phyloP scores from a whole-genome alignment of 1,140 invertebrate species.

The Aricia agestis region DNA sequence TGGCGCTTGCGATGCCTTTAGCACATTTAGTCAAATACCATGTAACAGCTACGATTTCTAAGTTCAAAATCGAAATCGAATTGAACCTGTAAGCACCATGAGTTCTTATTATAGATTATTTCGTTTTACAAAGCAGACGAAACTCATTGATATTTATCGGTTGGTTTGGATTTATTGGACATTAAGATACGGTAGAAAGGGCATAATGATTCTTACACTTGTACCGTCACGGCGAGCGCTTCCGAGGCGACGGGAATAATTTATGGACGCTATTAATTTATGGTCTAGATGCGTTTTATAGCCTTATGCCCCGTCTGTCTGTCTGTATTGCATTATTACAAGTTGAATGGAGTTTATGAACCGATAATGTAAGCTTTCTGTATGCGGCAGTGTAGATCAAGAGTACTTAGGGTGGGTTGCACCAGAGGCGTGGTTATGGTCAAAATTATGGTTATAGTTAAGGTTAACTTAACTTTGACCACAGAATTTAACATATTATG shows the following conservation, averaged over 20 bases:
- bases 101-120: not conserved
- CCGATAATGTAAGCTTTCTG: too few relatives aligned
- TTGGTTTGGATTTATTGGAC: slow-evolving; percentile 36
- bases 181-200: slow-evolving; percentile 32
- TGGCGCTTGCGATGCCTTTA: too few relatives aligned
- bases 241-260: not conserved
- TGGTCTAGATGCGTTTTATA: not conserved
- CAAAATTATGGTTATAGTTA: too few relatives aligned
- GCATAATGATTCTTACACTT: not conserved
- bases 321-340: not conserved
- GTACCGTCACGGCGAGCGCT: not conserved
- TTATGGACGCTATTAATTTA: not conserved
- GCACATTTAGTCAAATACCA: too few relatives aligned
- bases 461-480: too few relatives aligned
- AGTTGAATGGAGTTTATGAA: not conserved
- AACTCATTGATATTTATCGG: slow-evolving; percentile 34
- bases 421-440: too few relatives aligned
- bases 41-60: too few relatives aligned
- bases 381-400: too few relatives aligned
- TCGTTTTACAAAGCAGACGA: not conserved
- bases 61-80: too few relatives aligned
- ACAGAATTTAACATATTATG: too few relatives aligned
- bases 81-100: too few relatives aligned
- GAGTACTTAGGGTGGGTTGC: too few relatives aligned
- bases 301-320: not conserved